Base-by-base conservation (phyloP, 1,140 invertebrate species). In the Zaprionus gabonicus region DNA sequence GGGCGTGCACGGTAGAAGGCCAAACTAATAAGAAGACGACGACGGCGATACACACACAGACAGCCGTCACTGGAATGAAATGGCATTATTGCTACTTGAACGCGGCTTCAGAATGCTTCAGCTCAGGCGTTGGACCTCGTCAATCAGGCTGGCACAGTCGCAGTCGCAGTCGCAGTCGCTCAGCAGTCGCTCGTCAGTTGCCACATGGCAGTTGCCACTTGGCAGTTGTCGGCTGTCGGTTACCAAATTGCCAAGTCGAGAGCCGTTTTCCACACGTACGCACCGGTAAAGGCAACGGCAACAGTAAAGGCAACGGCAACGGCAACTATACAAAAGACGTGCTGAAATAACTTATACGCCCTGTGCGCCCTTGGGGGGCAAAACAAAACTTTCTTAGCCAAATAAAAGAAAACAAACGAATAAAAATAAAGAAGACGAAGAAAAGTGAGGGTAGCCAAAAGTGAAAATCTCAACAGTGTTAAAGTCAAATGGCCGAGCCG, bases 1-100 rank as follows among this genome's bases (percentile, higher is more conserved):
- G 34, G 15, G 27, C 51, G 38, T 38, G 31, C 3, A 57, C 10
- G 41, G 27, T 34, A 68, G 71, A 34, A 34, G 31, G 38, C 34
- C 66, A 88, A 88, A 88, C 75, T 83, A 90, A 90, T 90, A 90
- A 85, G 79, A 81, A 71, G 76, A 80, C 63, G 55, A 70, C 34
- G 68, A 56, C 53, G 64, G 56, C 53, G 72, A 53, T 31, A 73
- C 51, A 73, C 51, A 73, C 44, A 49, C 38, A 38, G 34, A 23
- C 60, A 34, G 20, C 46, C 46, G 46, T 23, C 81, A 90, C 81
- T 84, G 72, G 84, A 87, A 88, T 90, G 84, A 87, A 87, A 88
- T 87, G 83, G 84, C 83, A 88, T 88, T 88, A 88, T 88, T 88
- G 84, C 85, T 84, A 90, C 85, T 90, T 90, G 78, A 88, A 90